Evolutionary conservation across 1,140 invertebrate species (phyloP), one percentile per base, ranked within the genome.

Genomic region (Trissolcus basalis): DNA sequence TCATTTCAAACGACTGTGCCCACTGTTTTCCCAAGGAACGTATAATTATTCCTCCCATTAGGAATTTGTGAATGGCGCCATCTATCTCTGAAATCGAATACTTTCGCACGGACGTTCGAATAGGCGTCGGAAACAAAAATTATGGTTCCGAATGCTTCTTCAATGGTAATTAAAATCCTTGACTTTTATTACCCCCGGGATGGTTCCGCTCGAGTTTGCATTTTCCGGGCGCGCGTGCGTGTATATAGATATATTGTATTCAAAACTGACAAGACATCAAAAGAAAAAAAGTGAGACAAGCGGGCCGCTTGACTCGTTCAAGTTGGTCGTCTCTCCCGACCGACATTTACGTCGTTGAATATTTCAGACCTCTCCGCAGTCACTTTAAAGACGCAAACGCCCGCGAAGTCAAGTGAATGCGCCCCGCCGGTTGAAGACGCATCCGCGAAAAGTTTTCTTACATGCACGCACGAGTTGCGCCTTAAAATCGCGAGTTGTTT

Each of bases 291-390:
- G 19, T n/a, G 47, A 50, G 19, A 27, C 19, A 54, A 48, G 39
- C 41, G 36, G 9, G 53, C 36, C 50, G 13, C 50, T 61, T 44
- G 63, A 61, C 10, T 55, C 11, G 35, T 43, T 74, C 15, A 44
- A 72, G 60, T 65, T 50, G 41, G 54, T 54, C 60, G 14, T 65
- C 55, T n/a, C 59, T 60, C 27, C 27, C 59, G 48, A 64, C 55
- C 61, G 61, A 73, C 70, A 67, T 73, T 73, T 73, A 60, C 56
- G 50, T 44, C 50, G 61, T 61, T 73, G 61, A 73, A 73, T 73
- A 58, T 73, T 67, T 73, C 60, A 73, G 13, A 43, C 49, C 55
- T 54, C 61, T 53, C 19, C 33, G 54, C 33, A 11, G 54, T 60
- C 27, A 14, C 43, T 67, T 73, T 64, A 73, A 67, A 73, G 70